Evolutionary conservation across 2,113 vertebrate genomes (phyloP), one percentile per base, ranked within the genome.

Genomic region (Apteryx owenii): DNA sequence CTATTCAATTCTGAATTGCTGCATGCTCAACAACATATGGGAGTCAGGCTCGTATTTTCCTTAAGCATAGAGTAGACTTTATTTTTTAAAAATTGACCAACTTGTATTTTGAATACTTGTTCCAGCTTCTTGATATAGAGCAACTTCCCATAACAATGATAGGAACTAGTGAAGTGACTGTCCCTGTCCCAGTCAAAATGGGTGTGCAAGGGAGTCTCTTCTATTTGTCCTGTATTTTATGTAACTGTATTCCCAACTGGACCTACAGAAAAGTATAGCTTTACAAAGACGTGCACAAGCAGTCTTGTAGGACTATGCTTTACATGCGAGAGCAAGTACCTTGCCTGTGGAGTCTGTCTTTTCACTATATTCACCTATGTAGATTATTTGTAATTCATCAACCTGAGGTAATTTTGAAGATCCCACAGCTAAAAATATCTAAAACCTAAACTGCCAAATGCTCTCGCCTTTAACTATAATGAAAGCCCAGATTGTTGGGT

Each of bases 251-350:
- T 44, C 26, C 44, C 25, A 88, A 12, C 14, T 72, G 40, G 29
- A 13, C 17, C 18, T 62, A 12, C 9, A 4, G 13, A 19, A 44
- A 73, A 62, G 12, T 1, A 3, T 21, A 85, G 8, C 5, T 85
- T 81, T 81, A 44, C 29, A 36, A 88, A 60, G 25, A 23, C 33
- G 9, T 61, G 13, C 70, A 40, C 0, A 0, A 88, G 15, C 1
- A 48, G 10, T 53, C 33, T 36, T 61, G 10, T 6, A 70, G 40
- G 71, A 65, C 19, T 72, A n/a, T 1, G 8, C 1, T 3, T 80
- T 15, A 38, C 20, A 38, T 6, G 1, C n/a, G 7, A 0, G 2
- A 38, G 8, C 56, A 60, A 60, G 56, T 31, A 19, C 29, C 76
- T 46, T 88, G 11, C 20, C 31, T 76, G 31, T 68, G 42, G 23